These are phyloP conservation scores for Dryomyza anilis DNA, from an alignment of 2,888 invertebrate genomes.

Conservation along the genomic window DNA sequence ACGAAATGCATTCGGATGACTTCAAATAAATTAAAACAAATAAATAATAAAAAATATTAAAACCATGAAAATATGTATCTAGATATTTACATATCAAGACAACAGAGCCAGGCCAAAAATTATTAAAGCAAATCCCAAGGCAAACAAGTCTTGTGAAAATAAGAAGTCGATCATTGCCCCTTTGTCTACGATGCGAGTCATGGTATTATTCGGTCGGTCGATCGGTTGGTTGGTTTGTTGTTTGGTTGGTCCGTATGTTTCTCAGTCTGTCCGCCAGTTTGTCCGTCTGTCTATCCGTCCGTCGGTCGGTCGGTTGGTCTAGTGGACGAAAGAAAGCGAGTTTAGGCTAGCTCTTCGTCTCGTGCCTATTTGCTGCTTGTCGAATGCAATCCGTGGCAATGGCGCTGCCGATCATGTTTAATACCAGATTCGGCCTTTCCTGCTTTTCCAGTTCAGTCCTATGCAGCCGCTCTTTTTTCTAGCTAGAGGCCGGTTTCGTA, in stretches of 20 bases:
- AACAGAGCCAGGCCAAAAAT: too few relatives aligned
- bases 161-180: constrained; percentile 41
- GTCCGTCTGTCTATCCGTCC: too few relatives aligned
- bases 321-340: constrained; percentile 34
- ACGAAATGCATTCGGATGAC: neutral
- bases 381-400: too few relatives aligned
- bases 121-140: constrained; percentile 51
- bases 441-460: too few relatives aligned
- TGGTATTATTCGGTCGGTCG: too few relatives aligned
- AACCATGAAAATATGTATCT: neutral
- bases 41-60: neutral
- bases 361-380: constrained; percentile 20
- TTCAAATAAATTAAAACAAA: neutral
- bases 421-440: neutral
- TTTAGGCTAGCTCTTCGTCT: constrained; percentile 19
- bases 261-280: too few relatives aligned
- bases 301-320: too few relatives aligned
- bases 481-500: neutral
- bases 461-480: too few relatives aligned
- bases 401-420: neutral
- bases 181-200: constrained; percentile 22
- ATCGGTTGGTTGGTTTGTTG: too few relatives aligned
- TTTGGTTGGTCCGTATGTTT: too few relatives aligned
- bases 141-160: constrained; percentile 51
- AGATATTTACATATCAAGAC: constrained; percentile 10